Evolutionary conservation across 2,888 invertebrate species (phyloP), one percentile per base, ranked within the genome.

Genomic region (Sinhomidia bicolor): DNA sequence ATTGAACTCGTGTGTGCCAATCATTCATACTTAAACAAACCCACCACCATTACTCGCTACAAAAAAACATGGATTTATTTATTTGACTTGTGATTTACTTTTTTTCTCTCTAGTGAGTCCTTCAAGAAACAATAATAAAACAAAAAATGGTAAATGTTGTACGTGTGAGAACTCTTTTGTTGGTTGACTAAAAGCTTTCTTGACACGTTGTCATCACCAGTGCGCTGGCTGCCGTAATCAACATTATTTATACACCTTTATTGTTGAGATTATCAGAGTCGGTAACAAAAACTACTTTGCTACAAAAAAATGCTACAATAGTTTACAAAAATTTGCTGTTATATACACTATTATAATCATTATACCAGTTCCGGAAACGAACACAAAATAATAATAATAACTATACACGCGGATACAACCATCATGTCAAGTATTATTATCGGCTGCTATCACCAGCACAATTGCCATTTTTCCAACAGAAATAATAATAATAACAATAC

Each of bases 1-100:
- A 79, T 79, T 79, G 79, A 54, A 57, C 57, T 79, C 60, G 60
- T 79, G 79, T 79, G 79, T 79, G 60, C 79, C 79, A 54, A 79
- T 79, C 79, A 57, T 57, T 79, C 79, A 79, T 79, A 36, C 32
- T 78, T 26, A 26, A 10, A 5, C 41, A 41, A 5, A 41, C 41
- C 5, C 41, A 41, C 41, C 5, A n/a, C n/a, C n/a, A n/a, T n/a
- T n/a, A n/a, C n/a, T n/a, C n/a, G n/a, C n/a, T n/a, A 68, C 7
- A 62, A 3, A 32, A 47, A 47, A 76, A 29, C 51, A 51, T 20
- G 20, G 51, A 51, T 51, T 76, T 76, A 76, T 51, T 47, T 51
- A 1, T 51, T 29, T 71, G 71, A 71, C 23, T 47, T 51, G 76
- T 71, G 71, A 71, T 71, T 71, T 71, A 51, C 76, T 29, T 41